Evolutionary conservation across 2,888 invertebrate species (phyloP), one percentile per base, ranked within the genome.

Genomic region (Lasioglossum zephyrum): DNA sequence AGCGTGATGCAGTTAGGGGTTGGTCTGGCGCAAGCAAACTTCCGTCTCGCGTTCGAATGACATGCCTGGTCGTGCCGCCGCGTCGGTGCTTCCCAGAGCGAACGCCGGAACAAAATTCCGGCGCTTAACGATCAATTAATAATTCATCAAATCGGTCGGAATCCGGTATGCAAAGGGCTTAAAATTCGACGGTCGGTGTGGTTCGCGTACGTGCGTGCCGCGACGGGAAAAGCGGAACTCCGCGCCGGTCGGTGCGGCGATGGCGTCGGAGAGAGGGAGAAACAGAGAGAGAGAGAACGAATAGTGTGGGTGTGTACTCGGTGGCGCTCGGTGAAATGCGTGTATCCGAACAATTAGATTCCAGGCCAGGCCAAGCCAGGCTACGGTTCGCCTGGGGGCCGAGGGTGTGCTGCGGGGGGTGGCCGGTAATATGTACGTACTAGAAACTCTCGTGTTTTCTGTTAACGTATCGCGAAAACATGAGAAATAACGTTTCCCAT

Each of bases 281-380:
- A 22, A 1, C n/a, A 9, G 9, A n/a, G 57, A n/a, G 22, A 53
- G 57, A 9, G 53, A n/a, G n/a, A n/a, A n/a, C 9, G 57, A 57
- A 57, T 57, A 60, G 82, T 13, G 70, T 63, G 76, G 49, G 82
- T 63, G 63, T 63, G 31, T 63, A 36, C 63, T 75, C 72, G 70
- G 82, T 66, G 77, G 82, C 66, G 84, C 79, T 87, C 90, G 89
- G 89, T 91, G 92, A 91, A 93, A 93, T 92, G 93, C 93, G 93
- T 93, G 93, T 93, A 91, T 93, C 88, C 89, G 90, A 93, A 93
- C 93, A 93, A 93, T 93, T 93, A 93, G 93, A 91, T 92, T 93
- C 87, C 90, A 87, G 86, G 85, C 89, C 87, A 60, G 80, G 85
- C 87, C 83, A 63, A 16, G 26, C 87, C 87, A 79, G 79, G 85